Base-by-base conservation (phyloP, 2,797 vertebrate species). In the Girardinus metallicus region DNA sequence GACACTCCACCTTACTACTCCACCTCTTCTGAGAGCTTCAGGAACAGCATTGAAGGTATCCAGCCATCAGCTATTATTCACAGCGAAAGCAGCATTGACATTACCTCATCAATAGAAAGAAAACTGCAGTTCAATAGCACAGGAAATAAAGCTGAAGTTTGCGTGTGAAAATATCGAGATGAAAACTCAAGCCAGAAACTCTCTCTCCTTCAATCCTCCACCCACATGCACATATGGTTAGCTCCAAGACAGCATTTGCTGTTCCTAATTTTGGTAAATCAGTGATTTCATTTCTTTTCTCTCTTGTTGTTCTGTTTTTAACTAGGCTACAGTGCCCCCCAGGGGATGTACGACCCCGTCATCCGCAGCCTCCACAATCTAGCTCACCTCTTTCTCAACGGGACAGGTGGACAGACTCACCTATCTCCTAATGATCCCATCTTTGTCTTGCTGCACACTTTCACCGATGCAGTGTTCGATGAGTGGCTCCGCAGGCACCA, bases 381-480 rank as follows among this genome's bases (percentile, higher is more conserved):
- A 92, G 99, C 98, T 88, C 98, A 99, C 92, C 96, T 99, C 34
- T 99, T 98, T 92, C 93, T 99, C 81, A 99, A 99, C 10, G 98
- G 98, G 73, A 99, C 98, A 0, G 98, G 98, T 1, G 97, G 98
- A 12, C 97, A 99, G 95, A 99, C 98, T 3, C 97, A 99, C 88
- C 91, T 99, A 86, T 99, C 98, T n/a, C 97, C 97, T 46, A 99
- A 99, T 41, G 98, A 99, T 85, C 98, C 97, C 80, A 96, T 99
- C 91, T 99, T 99, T 87, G 96, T 99, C 51, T 94, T 99, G 83
- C 94, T 99, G 85, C 98, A 99, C 91, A 97, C 97, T 1, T 99
- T 98, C 93, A 99, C 98, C 0, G 98, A 99, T 46, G 98, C 98
- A 4, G 88, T 99, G 86, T 99, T 99, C 77, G 98, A 99, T 1